Percentiles rank a stretch among this genome's conserved stretches.
phyloP scores from a whole-genome alignment of 2,888 invertebrate genomes.

The Dorcus hopei region DNA sequence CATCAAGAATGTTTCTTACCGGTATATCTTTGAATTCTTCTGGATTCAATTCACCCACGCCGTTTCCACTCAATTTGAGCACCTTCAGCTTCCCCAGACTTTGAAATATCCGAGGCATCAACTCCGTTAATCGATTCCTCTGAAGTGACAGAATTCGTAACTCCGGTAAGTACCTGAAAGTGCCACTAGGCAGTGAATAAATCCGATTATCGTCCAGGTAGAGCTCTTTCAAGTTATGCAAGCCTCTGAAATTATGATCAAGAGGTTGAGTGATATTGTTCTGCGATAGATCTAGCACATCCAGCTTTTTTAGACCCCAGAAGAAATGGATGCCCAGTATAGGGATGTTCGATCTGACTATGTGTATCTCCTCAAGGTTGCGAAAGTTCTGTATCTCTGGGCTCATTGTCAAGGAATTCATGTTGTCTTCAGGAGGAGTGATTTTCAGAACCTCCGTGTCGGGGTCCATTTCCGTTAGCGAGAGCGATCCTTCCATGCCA shows the following conservation, averaged over 20 bases:
- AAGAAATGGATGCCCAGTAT: slow-evolving; percentile 76
- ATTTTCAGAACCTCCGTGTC: slow-evolving; percentile 63
- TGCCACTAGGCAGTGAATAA: slow-evolving; percentile 72
- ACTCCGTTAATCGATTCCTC: slow-evolving; percentile 64
- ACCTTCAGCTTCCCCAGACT: slow-evolving; percentile 64
- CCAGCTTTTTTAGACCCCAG: slow-evolving; percentile 64
- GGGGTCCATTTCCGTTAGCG: slow-evolving; percentile 60
- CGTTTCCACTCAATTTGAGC: slow-evolving; percentile 71
- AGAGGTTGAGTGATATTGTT: slow-evolving; percentile 74
- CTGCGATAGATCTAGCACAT: slow-evolving; percentile 64
- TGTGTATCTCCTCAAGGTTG: slow-evolving; percentile 67
- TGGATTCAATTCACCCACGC: slow-evolving; percentile 64
- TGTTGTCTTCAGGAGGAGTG: slow-evolving; percentile 59
- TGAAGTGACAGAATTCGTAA: slow-evolving; percentile 64
- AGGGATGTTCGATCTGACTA: slow-evolving; percentile 74
- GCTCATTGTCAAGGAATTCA: slow-evolving; percentile 68
- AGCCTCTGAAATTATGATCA: slow-evolving; percentile 72
- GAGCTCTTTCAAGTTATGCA: slow-evolving; percentile 66
- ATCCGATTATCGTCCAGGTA: slow-evolving; percentile 75
- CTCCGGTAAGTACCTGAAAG: slow-evolving; percentile 67
- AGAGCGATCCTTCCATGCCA: slow-evolving; percentile 60
- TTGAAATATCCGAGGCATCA: slow-evolving; percentile 68
- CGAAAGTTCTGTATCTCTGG: slow-evolving; percentile 60
- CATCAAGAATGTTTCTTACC: slow-evolving; percentile 43
- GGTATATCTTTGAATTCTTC: slow-evolving; percentile 72